Conservation (phyloP, 2,888 invertebrate genomes). For the Patella ulyssiponensis region DNA sequence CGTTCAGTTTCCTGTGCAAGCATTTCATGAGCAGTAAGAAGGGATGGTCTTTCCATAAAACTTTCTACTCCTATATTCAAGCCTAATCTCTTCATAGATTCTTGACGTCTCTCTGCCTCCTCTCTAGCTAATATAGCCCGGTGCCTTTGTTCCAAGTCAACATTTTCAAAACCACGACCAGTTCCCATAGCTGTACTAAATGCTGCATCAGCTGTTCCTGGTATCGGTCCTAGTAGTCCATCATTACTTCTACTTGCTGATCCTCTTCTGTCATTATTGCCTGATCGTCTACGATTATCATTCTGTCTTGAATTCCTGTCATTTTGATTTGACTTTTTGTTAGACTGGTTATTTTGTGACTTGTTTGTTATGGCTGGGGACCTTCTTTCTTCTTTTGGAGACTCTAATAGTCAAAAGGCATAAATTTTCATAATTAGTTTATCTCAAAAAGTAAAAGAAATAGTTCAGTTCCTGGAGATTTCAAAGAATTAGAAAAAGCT, state of each 20-base stretch:
- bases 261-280: neutral
- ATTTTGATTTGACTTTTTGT: neutral
- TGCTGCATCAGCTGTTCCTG: neutral
- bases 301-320: neutral
- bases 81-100: neutral
- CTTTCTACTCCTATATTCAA: neutral
- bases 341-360: neutral
- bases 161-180: no score
- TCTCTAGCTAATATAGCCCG: neutral
- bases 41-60: neutral
- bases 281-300: constrained; percentile 4
- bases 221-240: neutral
- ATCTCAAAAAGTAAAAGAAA: no score
- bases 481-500: no score
- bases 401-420: neutral
- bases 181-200: no score
- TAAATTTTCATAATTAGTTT: no score
- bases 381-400: neutral
- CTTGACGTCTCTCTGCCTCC: neutral
- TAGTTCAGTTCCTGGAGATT: no score
- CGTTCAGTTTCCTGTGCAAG: neutral
- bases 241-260: neutral
- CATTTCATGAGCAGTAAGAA: neutral
- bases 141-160: neutral
- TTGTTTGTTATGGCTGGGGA: neutral